Percentiles rank a stretch among this genome's conserved stretches.
These are phyloP conservation scores for Nineta flava DNA, from an alignment of 2,888 invertebrate species.

Conservation along the genomic window DNA sequence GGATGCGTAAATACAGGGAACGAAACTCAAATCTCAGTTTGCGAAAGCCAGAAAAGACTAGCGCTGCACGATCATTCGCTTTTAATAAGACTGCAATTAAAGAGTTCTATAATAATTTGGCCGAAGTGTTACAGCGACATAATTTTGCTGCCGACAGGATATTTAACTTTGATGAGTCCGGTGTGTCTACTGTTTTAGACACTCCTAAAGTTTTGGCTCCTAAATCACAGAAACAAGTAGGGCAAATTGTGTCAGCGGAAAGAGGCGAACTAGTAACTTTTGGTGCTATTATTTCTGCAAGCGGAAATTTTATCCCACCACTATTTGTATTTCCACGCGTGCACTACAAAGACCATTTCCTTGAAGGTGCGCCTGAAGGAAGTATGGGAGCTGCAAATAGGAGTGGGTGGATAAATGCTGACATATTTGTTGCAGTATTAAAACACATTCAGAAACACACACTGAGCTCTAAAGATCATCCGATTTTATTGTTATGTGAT, in stretches of 20 bases:
- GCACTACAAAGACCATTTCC: constrained; percentile 13
- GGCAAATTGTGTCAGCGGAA: constrained; percentile 21
- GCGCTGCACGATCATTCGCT: background rate
- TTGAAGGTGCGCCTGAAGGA: constrained; percentile 13
- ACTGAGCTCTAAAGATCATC: constrained; percentile 13
- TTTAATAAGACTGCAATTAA: constrained; percentile 10
- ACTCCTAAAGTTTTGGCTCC: constrained; percentile 14
- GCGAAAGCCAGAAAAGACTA: background rate
- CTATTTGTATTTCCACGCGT: constrained; percentile 17
- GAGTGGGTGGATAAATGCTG: constrained; percentile 13
- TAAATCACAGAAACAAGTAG: constrained; percentile 18
- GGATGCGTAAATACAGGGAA: background rate
- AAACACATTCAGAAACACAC: constrained; percentile 15
- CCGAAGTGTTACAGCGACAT: constrained; percentile 8
- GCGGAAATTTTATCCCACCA: constrained; percentile 19
- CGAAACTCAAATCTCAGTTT: background rate
- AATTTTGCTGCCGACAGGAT: constrained; percentile 12
- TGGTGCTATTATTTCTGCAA: constrained; percentile 17
- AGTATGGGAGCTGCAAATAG: constrained; percentile 12
- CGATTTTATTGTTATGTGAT: constrained; percentile 16
- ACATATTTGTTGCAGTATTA: constrained; percentile 15
- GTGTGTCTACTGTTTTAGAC: constrained; percentile 13
- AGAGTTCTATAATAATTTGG: constrained; percentile 14
- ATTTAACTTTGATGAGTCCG: constrained; percentile 14
- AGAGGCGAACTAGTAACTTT: constrained; percentile 21